phyloP scores from a whole-genome alignment of 2,888 invertebrate genomes.

The Amblyjoppa proteus region DNA sequence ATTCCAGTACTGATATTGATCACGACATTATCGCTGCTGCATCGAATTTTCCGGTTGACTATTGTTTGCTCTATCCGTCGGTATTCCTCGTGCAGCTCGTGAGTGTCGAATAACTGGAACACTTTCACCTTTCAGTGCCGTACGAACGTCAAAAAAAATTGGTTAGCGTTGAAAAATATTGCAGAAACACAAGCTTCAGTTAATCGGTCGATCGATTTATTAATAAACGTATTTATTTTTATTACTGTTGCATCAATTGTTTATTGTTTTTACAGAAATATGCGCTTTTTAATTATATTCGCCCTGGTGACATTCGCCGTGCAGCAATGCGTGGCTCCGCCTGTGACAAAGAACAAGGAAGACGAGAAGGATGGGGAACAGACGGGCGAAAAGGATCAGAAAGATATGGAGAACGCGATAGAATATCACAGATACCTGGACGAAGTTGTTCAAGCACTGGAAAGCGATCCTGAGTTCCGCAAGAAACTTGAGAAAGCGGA shows the following conservation, averaged over 20 bases:
- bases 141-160: conserved; percentile 41
- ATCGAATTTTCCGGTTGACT: neutral
- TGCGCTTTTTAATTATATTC: conserved; percentile 44
- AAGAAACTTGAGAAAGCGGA: conserved; percentile 93
- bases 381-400: neutral
- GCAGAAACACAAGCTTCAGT: neutral
- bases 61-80: neutral
- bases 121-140: conserved; percentile 43
- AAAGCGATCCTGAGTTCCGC: conserved; percentile 94
- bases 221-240: neutral
- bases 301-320: conserved; percentile 43
- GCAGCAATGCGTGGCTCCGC: conserved; percentile 84
- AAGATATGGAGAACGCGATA: conserved; percentile 83
- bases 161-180: neutral
- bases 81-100: neutral
- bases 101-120: conserved; percentile 3
- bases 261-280: conserved; percentile 44
- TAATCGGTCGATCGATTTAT: neutral
- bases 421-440: conserved; percentile 96
- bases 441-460: conserved; percentile 95
- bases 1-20: neutral
- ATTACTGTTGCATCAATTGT: neutral
- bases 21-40: neutral
- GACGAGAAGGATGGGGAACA: conserved; percentile 55
- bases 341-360: conserved; percentile 81